Evolutionary conservation across 2,797 vertebrate species (phyloP).

Genomic region (Ceryle rudis): DNA sequence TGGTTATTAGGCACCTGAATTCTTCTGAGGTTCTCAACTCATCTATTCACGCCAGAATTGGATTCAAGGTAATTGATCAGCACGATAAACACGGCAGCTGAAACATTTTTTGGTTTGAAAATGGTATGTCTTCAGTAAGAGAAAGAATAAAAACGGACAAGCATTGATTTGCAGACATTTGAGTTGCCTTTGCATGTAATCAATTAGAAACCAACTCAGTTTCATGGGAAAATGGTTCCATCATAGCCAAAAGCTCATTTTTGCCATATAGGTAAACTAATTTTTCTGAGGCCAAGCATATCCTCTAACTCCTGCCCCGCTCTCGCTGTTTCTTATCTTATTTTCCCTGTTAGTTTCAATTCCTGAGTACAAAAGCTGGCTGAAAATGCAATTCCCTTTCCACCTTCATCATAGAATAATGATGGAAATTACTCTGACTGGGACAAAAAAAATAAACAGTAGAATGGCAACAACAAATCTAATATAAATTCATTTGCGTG

Average conservation of each 20-base stretch:
- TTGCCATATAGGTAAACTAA: not conserved
- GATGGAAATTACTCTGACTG: not conserved
- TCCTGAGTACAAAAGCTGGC: not conserved
- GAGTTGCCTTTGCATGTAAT: not conserved
- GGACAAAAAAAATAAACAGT: not conserved
- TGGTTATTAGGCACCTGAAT: not conserved
- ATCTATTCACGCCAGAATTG: not conserved
- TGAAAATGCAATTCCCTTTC: not conserved
- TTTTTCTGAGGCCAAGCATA: not conserved
- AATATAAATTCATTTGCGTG: not conserved
- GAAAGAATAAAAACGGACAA: not conserved
- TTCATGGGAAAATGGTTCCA: not conserved
- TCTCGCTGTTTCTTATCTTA: not conserved
- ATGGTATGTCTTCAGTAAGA: not conserved
- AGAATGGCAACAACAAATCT: not conserved
- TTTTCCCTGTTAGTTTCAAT: not conserved
- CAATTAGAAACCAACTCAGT: not conserved
- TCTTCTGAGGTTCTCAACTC: not conserved
- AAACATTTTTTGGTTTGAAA: not conserved
- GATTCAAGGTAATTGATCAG: not conserved
- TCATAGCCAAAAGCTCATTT: not conserved
- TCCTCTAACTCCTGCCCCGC: not conserved
- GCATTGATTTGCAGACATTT: not conserved
- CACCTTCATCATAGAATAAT: not conserved
- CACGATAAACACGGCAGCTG: not conserved